Evolutionary conservation across 2,113 vertebrate species (phyloP).

Genomic region (Menura novaehollandiae): DNA sequence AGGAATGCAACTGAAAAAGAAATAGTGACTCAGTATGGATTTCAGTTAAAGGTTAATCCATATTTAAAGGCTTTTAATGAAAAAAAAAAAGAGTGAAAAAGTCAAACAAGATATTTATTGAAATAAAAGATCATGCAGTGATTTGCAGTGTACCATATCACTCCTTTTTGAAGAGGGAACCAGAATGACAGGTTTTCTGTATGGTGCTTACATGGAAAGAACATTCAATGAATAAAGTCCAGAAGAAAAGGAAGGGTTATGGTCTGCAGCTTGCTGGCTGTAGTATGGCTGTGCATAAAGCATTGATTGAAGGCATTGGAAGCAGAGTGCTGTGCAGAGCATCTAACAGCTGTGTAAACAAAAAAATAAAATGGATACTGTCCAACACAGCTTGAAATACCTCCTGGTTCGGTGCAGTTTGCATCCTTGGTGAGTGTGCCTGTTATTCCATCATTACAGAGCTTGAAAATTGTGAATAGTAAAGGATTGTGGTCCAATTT

Average conservation of each 20-base stretch:
- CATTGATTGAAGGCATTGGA: background rate
- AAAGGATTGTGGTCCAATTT: background rate
- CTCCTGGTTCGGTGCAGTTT: background rate
- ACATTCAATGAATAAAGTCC: background rate
- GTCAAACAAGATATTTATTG: background rate
- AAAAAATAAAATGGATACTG: background rate
- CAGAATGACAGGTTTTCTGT: background rate
- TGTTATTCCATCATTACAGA: background rate
- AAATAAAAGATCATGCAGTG: background rate
- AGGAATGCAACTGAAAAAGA: background rate
- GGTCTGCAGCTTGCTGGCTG: background rate
- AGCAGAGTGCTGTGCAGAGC: background rate
- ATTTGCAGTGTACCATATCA: background rate
- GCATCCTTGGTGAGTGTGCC: background rate
- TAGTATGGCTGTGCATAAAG: background rate
- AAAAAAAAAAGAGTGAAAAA: background rate
- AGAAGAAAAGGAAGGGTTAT: background rate
- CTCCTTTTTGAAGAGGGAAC: background rate
- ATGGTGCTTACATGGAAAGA: background rate
- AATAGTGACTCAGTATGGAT: background rate
- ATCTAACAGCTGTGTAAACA: background rate
- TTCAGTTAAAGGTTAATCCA: background rate
- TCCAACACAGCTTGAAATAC: background rate
- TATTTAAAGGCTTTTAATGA: background rate
- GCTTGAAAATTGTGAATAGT: background rate